phyloP scores from a whole-genome alignment of 2,888 invertebrate genomes.

The Nineta flava region DNA sequence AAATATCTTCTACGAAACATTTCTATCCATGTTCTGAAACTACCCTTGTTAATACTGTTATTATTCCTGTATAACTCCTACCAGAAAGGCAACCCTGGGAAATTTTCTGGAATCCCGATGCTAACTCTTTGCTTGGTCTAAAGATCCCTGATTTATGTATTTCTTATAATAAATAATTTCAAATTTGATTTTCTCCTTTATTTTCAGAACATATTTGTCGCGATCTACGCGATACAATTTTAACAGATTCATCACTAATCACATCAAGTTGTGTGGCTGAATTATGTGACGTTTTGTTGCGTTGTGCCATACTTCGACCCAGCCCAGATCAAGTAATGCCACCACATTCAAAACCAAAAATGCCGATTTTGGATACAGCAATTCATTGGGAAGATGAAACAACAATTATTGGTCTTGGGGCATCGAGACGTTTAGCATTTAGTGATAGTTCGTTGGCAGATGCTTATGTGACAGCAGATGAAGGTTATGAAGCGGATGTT shows the following conservation, averaged over 20 bases:
- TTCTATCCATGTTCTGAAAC: no score
- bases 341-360: slow-evolving; percentile 30
- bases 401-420: not conserved
- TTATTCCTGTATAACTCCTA: no score
- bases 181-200: not conserved
- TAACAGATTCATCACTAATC: not conserved
- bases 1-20: no score
- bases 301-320: slow-evolving; percentile 34
- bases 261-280: slow-evolving; percentile 14
- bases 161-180: not conserved
- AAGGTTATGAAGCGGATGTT: slow-evolving; percentile 43
- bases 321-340: slow-evolving; percentile 36
- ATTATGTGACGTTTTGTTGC: slow-evolving; percentile 38
- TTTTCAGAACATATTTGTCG: slow-evolving; percentile 3
- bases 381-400: slow-evolving; percentile 20
- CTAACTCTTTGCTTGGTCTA: no score
- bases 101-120: no score
- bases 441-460: slow-evolving; percentile 18
- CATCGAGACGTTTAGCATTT: slow-evolving; percentile 2
- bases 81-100: no score
- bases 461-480: slow-evolving; percentile 34
- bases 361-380: slow-evolving; percentile 1
- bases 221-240: not conserved
- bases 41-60: no score
- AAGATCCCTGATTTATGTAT: no score